Conservation (phyloP, 2,797 vertebrate species). For the Gorsachius magnificus region DNA sequence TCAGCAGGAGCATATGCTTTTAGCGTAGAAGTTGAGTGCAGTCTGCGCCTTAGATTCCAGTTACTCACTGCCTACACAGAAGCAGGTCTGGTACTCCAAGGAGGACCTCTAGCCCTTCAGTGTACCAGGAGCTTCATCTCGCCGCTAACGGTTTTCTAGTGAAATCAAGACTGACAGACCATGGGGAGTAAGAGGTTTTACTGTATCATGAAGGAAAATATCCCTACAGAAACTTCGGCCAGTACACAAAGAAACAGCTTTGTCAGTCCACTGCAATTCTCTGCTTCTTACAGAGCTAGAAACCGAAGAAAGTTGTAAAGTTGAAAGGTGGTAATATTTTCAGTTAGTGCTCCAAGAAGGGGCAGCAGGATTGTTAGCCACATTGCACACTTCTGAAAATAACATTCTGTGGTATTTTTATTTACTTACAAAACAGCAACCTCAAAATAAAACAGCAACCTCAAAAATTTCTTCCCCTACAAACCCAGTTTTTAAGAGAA, state of each 20-base stretch:
- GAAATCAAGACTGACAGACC: neutral
- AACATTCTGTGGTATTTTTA: neutral
- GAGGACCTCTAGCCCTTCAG: neutral
- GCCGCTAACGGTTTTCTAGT: neutral
- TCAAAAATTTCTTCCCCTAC: neutral
- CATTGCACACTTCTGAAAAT: neutral
- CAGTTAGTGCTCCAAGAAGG: neutral
- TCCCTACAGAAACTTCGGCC: neutral
- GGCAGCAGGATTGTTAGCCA: neutral
- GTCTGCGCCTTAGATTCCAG: neutral
- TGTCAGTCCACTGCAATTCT: neutral
- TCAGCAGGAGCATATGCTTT: neutral
- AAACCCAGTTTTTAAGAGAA: neutral
- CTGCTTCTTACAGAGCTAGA: neutral
- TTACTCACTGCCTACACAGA: neutral
- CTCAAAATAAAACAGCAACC: neutral
- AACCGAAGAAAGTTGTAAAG: neutral
- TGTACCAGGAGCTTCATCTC: neutral
- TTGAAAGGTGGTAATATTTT: neutral
- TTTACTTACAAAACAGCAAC: neutral
- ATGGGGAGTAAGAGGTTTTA: neutral
- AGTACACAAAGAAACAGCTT: neutral
- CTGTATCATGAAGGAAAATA: neutral
- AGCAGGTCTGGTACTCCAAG: accelerated
- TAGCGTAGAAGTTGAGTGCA: neutral